A percentile compares a stretch with the other conserved stretches of the same genome.
Evolutionary conservation across 2,888 invertebrate species (phyloP).

Genomic region (Andrena dorsata): DNA sequence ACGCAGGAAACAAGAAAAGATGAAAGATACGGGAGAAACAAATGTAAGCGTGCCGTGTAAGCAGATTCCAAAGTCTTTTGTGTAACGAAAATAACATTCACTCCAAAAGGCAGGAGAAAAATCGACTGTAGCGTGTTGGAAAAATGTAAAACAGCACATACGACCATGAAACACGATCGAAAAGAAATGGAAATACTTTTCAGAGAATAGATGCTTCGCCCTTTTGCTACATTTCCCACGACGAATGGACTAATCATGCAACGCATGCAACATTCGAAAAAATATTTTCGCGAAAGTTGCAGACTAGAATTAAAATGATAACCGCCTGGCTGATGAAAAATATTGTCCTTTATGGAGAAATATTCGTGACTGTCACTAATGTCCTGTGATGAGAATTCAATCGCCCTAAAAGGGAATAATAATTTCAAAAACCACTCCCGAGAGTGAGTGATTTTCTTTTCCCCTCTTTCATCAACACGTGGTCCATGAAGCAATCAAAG

Average conservation of each 20-base stretch:
- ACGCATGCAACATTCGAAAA: neutral
- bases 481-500: constrained; percentile 17
- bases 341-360: constrained; percentile 31
- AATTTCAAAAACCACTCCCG: constrained; percentile 14
- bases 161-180: neutral
- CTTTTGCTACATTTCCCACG: neutral
- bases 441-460: too few species aligned
- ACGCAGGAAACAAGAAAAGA: neutral
- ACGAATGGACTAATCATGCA: neutral
- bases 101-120: neutral
- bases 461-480: neutral
- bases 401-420: constrained; percentile 2
- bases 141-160: neutral
- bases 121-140: neutral
- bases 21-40: neutral
- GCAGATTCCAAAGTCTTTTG: neutral
- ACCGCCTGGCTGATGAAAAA: neutral
- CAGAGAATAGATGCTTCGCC: neutral
- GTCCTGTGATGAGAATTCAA: neutral
- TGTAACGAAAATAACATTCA: neutral
- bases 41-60: neutral
- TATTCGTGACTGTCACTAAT: constrained; percentile 21
- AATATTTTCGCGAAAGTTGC: neutral
- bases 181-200: neutral
- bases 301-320: constrained; percentile 6